Evolutionary conservation across 2,113 vertebrate genomes (phyloP), one percentile per base, ranked within the genome.

Genomic region (Alethe castanea): DNA sequence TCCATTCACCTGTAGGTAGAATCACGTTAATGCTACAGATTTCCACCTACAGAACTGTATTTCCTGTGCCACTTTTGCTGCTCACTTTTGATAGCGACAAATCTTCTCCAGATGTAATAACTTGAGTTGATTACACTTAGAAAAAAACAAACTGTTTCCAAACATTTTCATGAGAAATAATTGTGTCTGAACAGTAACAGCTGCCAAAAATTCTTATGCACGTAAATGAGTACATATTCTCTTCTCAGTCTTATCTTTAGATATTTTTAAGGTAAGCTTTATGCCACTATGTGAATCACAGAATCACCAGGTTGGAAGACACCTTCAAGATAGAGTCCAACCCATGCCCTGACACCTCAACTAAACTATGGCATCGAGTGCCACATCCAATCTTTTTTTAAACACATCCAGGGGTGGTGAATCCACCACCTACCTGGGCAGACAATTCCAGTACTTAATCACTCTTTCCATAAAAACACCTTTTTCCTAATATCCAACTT

Each of bases 141-240:
- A 72, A 65, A 48, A 7, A 52, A 4, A 5, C 2, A 79, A 70
- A 10, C 22, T 65, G 26, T 88, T 72, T 86, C 72, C 67, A 92
- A 86, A 86, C 3, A 53, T 70, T 94, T 80, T 83, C 40, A 29
- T 57, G 54, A 80, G 22, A 72, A 85, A 61, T 86, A 90, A 77
- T 86, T 73, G 17, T 86, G 35, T 74, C 53, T 85, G 59, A 80
- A 57, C 31, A 91, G 40, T 42, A 88, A 15, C 48, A 86, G 86
- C 31, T 86, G 67, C 59, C 57, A 36, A 1, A 17, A 60, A 18
- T 26, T 85, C 40, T 74, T 79, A 24, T 29, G 42, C 15, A 50
- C 47, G 24, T 47, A 88, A 85, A 90, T 76, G 59, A 88, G 33
- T 56, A 67, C 24, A 44, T 15, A 31, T 52, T 71, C 15, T 45